Conservation (phyloP, 1,140 invertebrate species). For the Prorops nasuta region DNA sequence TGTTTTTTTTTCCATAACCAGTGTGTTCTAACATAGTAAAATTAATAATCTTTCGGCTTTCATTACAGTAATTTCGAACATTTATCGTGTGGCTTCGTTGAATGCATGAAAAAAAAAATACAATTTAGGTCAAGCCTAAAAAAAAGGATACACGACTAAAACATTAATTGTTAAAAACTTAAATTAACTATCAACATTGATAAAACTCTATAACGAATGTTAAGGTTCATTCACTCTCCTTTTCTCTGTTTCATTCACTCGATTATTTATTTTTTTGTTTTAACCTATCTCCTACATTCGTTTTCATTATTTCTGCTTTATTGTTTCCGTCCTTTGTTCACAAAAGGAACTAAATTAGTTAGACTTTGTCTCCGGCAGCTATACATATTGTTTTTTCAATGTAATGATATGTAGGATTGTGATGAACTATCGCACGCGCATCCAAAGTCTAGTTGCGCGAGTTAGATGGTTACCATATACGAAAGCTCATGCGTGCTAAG, state of each 20-base stretch:
- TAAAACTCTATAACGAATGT: conserved; percentile 33
- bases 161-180: conserved; percentile 26
- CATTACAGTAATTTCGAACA: too few relatives aligned
- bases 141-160: conserved; percentile 2
- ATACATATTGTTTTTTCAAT: conserved; percentile 8
- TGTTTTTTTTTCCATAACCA: conserved; percentile 4
- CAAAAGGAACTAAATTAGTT: conserved; percentile 15
- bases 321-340: conserved; percentile 1
- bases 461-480: neutral
- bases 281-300: neutral
- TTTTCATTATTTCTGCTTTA: conserved; percentile 2
- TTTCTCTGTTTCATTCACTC: neutral
- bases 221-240: conserved; percentile 8
- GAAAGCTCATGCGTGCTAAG: neutral
- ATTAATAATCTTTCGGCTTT: too few relatives aligned
- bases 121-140: conserved; percentile 13
- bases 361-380: conserved; percentile 6
- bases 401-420: conserved; percentile 28
- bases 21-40: too few relatives aligned
- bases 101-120: conserved; percentile 3
- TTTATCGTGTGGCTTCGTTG: too few relatives aligned
- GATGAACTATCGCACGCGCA: conserved; percentile 4
- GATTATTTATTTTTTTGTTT: neutral
- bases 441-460: conserved; percentile 7
- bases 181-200: conserved; percentile 29